A percentile compares a stretch with the other conserved stretches of the same genome.
Evolutionary conservation across 2,113 vertebrate species (phyloP).

Genomic region (Cygnus atratus): DNA sequence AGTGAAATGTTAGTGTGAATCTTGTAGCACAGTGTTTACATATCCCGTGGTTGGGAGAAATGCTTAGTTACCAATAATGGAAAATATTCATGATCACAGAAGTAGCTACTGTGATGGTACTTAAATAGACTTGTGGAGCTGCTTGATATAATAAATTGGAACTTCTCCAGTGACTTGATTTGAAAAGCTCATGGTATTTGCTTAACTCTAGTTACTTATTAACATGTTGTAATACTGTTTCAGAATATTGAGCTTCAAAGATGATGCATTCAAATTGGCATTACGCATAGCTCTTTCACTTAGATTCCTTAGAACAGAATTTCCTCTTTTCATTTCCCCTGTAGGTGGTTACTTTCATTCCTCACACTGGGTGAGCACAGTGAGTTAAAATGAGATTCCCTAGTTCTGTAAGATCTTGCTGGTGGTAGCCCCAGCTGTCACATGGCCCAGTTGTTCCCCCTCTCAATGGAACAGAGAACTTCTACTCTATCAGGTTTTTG

Average conservation of each 20-base stretch:
- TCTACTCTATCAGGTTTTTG: background rate
- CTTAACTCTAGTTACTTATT: background rate
- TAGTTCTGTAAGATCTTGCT: background rate
- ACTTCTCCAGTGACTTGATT: background rate
- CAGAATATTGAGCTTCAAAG: background rate
- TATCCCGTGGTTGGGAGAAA: background rate
- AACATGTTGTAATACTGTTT: background rate
- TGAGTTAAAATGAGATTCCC: background rate
- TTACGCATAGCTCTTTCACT: background rate
- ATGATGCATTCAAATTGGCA: background rate
- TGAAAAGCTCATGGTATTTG: background rate
- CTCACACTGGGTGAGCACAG: background rate
- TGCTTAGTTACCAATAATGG: background rate
- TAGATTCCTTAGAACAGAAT: background rate
- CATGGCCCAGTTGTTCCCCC: background rate
- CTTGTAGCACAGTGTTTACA: background rate
- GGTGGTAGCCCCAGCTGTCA: background rate
- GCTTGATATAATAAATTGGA: background rate
- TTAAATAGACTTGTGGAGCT: background rate
- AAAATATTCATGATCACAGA: accelerated
- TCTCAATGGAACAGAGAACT: background rate
- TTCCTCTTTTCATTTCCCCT: background rate
- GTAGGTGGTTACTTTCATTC: background rate
- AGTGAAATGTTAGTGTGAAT: background rate
- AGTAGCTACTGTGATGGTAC: background rate